Base-by-base conservation (phyloP, 1,140 invertebrate genomes). In the Epicauta chinensis region DNA sequence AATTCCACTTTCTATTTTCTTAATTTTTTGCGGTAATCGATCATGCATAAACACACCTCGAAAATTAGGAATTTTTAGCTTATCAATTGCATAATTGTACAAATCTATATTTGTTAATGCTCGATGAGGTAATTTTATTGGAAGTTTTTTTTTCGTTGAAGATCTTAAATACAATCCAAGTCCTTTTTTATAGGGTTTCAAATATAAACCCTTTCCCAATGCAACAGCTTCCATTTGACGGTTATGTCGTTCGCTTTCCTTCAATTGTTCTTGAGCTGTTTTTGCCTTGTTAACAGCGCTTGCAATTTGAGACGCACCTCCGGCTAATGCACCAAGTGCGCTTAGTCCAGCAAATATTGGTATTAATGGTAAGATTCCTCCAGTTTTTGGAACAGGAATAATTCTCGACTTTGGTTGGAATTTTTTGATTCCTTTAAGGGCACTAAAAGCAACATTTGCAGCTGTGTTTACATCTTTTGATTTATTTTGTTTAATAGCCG, bases 171-270 rank as follows among this genome's bases (percentile, higher is more conserved):
- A 46, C 10, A 63, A 55, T 32, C 58, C 65, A 9, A 56, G 48
- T 10, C 65, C 65, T 36, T 51, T 67, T 59, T 62, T 66, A 45
- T 68, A 64, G 12, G 63, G 67, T 61, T 68, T 67, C 11, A 69
- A 55, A 51, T 61, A 65, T 37, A 70, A 32, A 17, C 66, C 68
- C 55, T 66, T 69, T 3, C 63, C 67, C 2, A 71, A 10, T 12
- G 64, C 63, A 37, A 63, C 61, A 3, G 51, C 39, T 60, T 67
- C 65, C 59, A 71, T 68, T 36, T 34, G 54, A 51, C 58, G 37
- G 60, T 69, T 71, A 59, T 68, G 65, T 31, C 67, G 32, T 58
- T 60, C 30, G 12, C 40, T 38, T 56, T 71, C 65, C 51, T 61
- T 37, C 7, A 69, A 47, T 40, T 60, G 37, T 57, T 65, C 41